phyloP scores from a whole-genome alignment of 2,113 vertebrate genomes.

The Neofelis nebulosa region DNA sequence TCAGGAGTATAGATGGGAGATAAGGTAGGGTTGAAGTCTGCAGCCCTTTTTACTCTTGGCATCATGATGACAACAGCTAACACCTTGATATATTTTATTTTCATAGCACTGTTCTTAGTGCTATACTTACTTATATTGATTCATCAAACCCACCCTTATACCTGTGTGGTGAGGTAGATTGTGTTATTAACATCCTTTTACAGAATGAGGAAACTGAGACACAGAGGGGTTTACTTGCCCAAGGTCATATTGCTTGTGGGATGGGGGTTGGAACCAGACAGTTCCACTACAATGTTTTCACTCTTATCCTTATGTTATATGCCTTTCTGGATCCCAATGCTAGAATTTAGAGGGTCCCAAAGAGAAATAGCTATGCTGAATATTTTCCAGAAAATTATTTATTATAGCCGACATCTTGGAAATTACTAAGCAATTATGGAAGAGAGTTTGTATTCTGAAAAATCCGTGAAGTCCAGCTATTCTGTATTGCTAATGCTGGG shows the following conservation, averaged over 20 bases:
- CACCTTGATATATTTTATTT: not conserved
- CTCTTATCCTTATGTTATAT: not conserved
- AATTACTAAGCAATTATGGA: not conserved
- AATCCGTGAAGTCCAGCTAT: not conserved
- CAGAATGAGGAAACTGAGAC: not conserved
- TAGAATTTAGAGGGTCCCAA: constrained; percentile 4
- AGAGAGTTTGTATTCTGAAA: constrained; percentile 3
- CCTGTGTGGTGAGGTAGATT: not conserved
- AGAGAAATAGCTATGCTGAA: not conserved
- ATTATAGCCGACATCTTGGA: not conserved
- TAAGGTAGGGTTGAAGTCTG: not conserved
- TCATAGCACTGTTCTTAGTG: not conserved
- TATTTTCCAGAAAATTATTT: constrained; percentile 6
- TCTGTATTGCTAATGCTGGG: not conserved
- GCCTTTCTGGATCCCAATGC: not conserved
- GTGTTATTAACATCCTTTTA: not conserved
- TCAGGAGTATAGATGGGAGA: not conserved
- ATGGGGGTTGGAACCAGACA: not conserved
- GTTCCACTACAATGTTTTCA: not conserved
- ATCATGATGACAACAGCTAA: not conserved
- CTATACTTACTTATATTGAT: not conserved
- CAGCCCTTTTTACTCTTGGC: not conserved
- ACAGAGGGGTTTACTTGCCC: not conserved
- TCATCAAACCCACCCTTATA: not conserved
- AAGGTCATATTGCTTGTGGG: not conserved